Conservation (phyloP, 1,140 invertebrate genomes). For the Leptinotarsa lineolata region DNA sequence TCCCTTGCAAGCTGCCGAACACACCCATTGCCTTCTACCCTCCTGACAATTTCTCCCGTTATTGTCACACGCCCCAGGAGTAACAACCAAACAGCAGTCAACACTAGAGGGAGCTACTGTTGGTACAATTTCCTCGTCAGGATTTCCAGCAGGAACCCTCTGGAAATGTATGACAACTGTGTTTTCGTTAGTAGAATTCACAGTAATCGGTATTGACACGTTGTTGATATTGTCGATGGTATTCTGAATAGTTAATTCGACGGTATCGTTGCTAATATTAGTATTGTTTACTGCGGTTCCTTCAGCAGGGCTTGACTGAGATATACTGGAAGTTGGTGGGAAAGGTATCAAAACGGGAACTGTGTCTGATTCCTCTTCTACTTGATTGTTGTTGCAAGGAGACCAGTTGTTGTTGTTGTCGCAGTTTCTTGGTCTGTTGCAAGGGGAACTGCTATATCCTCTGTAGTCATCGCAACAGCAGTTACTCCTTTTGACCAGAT, state of each 20-base stretch:
- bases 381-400: neutral
- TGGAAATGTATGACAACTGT: neutral
- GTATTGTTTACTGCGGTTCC: neutral
- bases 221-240: neutral
- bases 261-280: neutral
- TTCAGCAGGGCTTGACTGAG: neutral
- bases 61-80: neutral
- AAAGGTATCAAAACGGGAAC: neutral
- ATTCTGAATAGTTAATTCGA: neutral
- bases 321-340: neutral
- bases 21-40: neutral
- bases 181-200: neutral
- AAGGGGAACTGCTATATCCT: neutral
- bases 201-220: neutral
- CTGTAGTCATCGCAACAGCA: neutral
- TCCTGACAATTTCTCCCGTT: neutral
- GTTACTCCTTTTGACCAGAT: neutral
- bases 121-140: neutral
- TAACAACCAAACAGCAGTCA: neutral
- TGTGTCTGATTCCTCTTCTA: neutral
- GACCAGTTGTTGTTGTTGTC: neutral
- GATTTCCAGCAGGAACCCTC: neutral
- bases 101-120: neutral
- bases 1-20: neutral
- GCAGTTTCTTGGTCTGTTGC: neutral